Base-by-base conservation (phyloP, 2,888 invertebrate species). In the Linnaemya vulpina region DNA sequence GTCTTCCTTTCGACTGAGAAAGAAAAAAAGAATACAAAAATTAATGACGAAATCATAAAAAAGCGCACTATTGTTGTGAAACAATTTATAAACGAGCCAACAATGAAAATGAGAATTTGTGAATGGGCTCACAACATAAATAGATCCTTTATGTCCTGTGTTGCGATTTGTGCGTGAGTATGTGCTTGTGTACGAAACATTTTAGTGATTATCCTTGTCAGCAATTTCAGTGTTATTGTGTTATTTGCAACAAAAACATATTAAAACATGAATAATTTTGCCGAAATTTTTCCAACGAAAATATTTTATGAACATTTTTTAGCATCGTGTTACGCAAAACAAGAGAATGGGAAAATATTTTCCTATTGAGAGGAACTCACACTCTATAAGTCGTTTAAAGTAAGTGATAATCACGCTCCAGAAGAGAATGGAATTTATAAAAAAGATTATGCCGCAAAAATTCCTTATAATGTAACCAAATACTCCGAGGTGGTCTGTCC, bases 351-450 rank as follows among this genome's bases (percentile, higher is more conserved):
- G 74, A 81, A 84, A 62, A 40, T 53, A 35, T 76, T 75, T 78
- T 51, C 74, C 74, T 53, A 71, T 60, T 75, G 51, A 78, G 30
- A 74, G 77, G 63, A 82, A 82, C 78, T 82, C 74, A 75, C 74
- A 78, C 78, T 85, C 78, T 40, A 83, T 83, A 85, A 85, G 82
- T 85, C 83, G 85, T 83, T 85, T 79, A 85, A 83, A 83, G 78
- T 67, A 85, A 83, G 75, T 79, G 85, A 79, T 85, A 85, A 85
- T 83, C 85, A 53, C 78, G 82, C 74, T 82, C 67, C 53, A 63
- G 20, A 46, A 67, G 51, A 63, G 40, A 67, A 53, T 58, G 20
- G 25, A 53, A 63, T 9, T n/a, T n/a, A 79, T 17, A 75, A 75
- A 46, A 70, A 67, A 79, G 78, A 79, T 79, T 70, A 75, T 78